Conservation (phyloP, 1,140 invertebrate genomes). For the Leptopilina boulardi region DNA sequence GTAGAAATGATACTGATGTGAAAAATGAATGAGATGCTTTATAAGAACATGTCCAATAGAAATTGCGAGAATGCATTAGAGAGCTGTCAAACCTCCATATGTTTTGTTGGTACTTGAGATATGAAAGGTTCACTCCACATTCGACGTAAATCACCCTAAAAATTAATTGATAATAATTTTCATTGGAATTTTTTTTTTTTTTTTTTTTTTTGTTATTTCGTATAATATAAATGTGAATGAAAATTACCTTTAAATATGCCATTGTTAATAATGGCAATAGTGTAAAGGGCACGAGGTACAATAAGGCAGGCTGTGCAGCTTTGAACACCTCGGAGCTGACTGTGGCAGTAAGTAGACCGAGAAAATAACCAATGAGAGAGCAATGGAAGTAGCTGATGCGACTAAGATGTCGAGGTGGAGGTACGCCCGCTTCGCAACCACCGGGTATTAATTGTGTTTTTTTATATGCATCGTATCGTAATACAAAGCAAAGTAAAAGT, state of each 20-base stretch:
- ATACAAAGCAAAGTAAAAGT: constrained; percentile 94
- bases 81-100: constrained; percentile 83
- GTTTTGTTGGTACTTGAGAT: constrained; percentile 84
- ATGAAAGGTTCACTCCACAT: constrained; percentile 99
- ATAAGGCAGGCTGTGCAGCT: constrained; percentile 96
- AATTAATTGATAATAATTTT: constrained; percentile 50
- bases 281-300: constrained; percentile 98
- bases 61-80: constrained; percentile 49
- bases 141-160: constrained; percentile 93
- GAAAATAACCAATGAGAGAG: constrained; percentile 97
- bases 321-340: constrained; percentile 98
- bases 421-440: constrained; percentile 85
- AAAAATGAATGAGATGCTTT: constrained; percentile 61
- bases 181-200: too few species aligned
- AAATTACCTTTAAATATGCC: constrained; percentile 95
- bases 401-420: constrained; percentile 83
- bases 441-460: constrained; percentile 86
- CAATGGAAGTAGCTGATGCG: constrained; percentile 96
- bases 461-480: constrained; percentile 97
- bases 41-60: constrained; percentile 51
- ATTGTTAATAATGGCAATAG: constrained; percentile 95
- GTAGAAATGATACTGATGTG: constrained; percentile 40
- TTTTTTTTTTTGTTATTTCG: too few species aligned
- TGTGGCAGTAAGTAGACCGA: constrained; percentile 96
- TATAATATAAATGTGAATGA: constrained; percentile 30